Conservation (phyloP, 2,797 vertebrate genomes). For the Todus mexicanus region DNA sequence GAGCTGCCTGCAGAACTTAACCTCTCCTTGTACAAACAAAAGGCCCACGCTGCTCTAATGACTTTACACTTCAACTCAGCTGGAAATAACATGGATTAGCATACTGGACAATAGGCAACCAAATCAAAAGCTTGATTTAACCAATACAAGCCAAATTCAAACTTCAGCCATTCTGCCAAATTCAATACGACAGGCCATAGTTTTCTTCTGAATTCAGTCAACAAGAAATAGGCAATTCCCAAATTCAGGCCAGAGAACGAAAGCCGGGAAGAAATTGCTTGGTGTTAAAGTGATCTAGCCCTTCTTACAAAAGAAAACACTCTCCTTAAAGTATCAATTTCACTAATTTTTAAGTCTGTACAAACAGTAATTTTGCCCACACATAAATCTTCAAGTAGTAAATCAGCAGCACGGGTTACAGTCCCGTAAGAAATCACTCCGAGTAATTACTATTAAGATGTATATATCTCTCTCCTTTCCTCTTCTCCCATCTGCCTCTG, state of each 20-base stretch:
- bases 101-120: constrained; percentile 34
- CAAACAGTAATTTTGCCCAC: background rate
- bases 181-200: background rate
- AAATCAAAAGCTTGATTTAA: constrained; percentile 33
- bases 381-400: background rate
- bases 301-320: background rate
- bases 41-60: constrained; percentile 21
- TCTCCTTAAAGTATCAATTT: background rate
- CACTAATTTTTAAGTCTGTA: background rate
- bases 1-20: constrained; percentile 18
- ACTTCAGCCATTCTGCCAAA: background rate
- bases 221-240: background rate
- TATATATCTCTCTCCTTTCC: background rate
- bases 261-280: background rate
- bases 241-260: background rate
- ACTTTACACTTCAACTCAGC: constrained; percentile 55
- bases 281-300: background rate
- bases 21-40: constrained; percentile 36
- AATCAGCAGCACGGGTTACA: background rate
- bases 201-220: background rate
- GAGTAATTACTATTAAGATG: background rate
- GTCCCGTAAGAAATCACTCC: background rate
- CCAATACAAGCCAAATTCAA: background rate
- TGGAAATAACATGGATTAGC: constrained; percentile 41
- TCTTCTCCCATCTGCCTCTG: background rate